phyloP scores from a whole-genome alignment of 2,888 invertebrate species.

The Bursaphelenchus okinawaensis region DNA sequence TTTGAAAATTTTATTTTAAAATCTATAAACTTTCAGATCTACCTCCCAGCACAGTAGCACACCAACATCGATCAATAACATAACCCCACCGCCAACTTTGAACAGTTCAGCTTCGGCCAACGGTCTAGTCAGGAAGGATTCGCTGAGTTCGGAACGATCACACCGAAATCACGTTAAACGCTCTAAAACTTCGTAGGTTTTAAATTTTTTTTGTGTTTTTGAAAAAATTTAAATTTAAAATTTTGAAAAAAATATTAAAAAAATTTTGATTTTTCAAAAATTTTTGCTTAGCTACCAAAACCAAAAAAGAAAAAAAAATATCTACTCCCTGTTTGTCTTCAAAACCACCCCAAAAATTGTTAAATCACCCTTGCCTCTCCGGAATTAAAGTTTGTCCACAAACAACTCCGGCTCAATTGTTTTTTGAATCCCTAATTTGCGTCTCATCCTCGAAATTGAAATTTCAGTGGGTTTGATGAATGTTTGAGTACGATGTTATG shows the following conservation, averaged over 20 bases:
- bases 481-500: too few species aligned
- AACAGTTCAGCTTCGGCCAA: neutral
- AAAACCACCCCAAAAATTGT: too few species aligned
- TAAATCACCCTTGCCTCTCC: too few species aligned
- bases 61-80: neutral
- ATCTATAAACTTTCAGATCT: neutral
- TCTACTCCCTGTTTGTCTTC: too few species aligned
- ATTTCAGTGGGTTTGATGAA: neutral
- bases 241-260: neutral
- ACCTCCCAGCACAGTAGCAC: neutral
- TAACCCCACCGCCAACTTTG: neutral
- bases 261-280: neutral
- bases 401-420: neutral
- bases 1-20: too few species aligned
- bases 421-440: neutral
- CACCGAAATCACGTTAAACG: neutral
- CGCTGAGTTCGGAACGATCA: neutral
- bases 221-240: neutral
- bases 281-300: neutral
- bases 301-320: neutral
- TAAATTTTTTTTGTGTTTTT: neutral
- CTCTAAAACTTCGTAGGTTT: slow-evolving; percentile 7
- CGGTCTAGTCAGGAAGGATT: neutral
- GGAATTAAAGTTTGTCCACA: neutral
- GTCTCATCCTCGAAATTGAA: neutral